Conservation (phyloP, 2,797 vertebrate genomes). For the Syngnathus rostellatus region DNA sequence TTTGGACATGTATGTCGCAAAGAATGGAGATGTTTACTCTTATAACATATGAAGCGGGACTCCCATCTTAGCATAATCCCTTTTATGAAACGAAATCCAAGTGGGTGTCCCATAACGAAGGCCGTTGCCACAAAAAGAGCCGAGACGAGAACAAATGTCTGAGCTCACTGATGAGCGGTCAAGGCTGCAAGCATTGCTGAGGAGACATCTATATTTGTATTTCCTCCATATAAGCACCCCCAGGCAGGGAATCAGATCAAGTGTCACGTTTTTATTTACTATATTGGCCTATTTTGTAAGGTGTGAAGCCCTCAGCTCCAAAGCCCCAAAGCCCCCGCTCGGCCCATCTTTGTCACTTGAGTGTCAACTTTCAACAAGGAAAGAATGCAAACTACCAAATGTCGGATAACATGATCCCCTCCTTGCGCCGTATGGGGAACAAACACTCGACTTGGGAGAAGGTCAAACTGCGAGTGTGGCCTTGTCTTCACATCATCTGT, state of each 20-base stretch:
- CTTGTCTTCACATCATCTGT: conserved; percentile 64
- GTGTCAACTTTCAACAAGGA: conserved; percentile 59
- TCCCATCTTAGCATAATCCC: neutral
- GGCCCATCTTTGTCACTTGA: conserved; percentile 37
- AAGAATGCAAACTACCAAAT: conserved; percentile 55
- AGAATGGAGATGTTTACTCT: neutral
- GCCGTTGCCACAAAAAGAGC: conserved; percentile 49
- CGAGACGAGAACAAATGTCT: conserved; percentile 45
- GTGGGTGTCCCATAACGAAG: conserved; percentile 37
- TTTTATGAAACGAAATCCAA: conserved; percentile 1
- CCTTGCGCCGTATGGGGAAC: conserved; percentile 41
- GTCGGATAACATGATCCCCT: conserved; percentile 48
- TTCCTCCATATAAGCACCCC: conserved; percentile 61
- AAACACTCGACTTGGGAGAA: conserved; percentile 57
- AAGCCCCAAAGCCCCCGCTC: conserved; percentile 35
- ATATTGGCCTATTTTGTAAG: conserved; percentile 45
- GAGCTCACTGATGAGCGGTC: conserved; percentile 16
- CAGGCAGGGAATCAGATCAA: conserved; percentile 41
- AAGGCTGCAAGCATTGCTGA: conserved; percentile 48
- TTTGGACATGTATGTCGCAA: neutral
- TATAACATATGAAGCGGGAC: neutral
- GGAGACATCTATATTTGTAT: conserved; percentile 67
- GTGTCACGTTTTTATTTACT: conserved; percentile 66
- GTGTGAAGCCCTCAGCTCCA: conserved; percentile 57
- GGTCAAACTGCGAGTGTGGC: conserved; percentile 46